Conservation (phyloP, 2,888 invertebrate species). For the Chloroclystis v-ata region DNA sequence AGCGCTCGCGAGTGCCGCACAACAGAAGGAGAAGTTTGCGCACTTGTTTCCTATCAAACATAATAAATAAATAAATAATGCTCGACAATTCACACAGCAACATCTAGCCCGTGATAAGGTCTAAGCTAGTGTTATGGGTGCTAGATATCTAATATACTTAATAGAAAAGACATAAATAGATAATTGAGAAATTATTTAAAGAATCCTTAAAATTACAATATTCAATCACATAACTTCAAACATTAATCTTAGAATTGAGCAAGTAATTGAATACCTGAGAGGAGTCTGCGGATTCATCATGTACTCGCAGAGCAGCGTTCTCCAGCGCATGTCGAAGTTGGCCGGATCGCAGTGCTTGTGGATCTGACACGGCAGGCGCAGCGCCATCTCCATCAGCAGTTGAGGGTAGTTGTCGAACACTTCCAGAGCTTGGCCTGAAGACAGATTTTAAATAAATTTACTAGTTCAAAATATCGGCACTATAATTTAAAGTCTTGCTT, state of each 20-base stretch:
- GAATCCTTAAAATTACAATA: too few relatives aligned
- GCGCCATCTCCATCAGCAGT: constrained; percentile 95
- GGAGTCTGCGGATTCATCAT: constrained; percentile 98
- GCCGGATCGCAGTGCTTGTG: constrained; percentile 85
- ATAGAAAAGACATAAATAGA: too few relatives aligned
- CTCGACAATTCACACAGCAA: too few relatives aligned
- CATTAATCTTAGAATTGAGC: too few relatives aligned
- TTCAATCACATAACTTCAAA: too few relatives aligned
- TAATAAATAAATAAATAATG: too few relatives aligned
- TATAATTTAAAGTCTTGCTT: too few relatives aligned
- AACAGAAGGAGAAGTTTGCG: constrained; percentile 94
- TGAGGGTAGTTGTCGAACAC: constrained; percentile 96
- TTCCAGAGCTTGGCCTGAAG: constrained; percentile 87
- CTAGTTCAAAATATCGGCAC: too few relatives aligned
- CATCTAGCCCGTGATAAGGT: too few relatives aligned
- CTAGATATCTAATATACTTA: too few relatives aligned
- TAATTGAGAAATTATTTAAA: too few relatives aligned
- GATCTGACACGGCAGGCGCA: constrained; percentile 95
- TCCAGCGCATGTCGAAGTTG: constrained; percentile 83
- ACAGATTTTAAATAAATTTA: not conserved
- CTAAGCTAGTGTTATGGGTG: too few relatives aligned
- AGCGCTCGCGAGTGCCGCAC: constrained; percentile 97
- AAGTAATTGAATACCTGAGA: constrained; percentile 64
- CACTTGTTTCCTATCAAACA: constrained; percentile 83
- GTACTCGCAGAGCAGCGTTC: constrained; percentile 91